Percentiles rank a stretch among this genome's conserved stretches.
These are phyloP conservation scores for Coendou prehensilis DNA, from an alignment of 2,797 vertebrate genomes.

Conservation along the genomic window DNA sequence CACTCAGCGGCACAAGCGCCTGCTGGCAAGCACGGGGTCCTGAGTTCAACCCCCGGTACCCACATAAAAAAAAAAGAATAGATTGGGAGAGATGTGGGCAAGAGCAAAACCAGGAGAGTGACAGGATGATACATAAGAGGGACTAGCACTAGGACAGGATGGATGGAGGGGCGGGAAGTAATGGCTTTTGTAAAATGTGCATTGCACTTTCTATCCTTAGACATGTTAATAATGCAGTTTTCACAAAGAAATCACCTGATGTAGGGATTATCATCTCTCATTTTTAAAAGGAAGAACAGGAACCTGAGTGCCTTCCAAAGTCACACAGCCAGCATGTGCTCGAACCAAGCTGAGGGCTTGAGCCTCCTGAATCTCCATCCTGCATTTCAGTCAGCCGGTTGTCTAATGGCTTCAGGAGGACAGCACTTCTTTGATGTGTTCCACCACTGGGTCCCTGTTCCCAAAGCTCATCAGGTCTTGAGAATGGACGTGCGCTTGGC, in stretches of 20 bases:
- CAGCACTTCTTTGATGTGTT: not conserved
- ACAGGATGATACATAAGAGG: accelerated
- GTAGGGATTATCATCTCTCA: not conserved
- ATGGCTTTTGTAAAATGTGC: not conserved
- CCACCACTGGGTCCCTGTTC: not conserved
- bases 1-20: no score
- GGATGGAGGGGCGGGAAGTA: accelerated
- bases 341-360: not conserved
- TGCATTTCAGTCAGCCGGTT: accelerated
- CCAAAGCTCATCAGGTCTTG: not conserved
- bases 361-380: not conserved
- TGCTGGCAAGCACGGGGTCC: no score
- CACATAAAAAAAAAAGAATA: not conserved
- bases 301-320: not conserved
- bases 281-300: not conserved
- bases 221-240: not conserved
- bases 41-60: no score
- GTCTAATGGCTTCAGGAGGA: not conserved
- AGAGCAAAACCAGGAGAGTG: not conserved
- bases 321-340: not conserved
- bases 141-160: accelerated
- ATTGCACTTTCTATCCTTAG: not conserved
- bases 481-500: not conserved
- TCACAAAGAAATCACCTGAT: accelerated
- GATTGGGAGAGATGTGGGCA: not conserved